These are phyloP conservation scores for Rhinichthys osculus DNA, from an alignment of 2,797 vertebrate genomes.

Conservation along the genomic window DNA sequence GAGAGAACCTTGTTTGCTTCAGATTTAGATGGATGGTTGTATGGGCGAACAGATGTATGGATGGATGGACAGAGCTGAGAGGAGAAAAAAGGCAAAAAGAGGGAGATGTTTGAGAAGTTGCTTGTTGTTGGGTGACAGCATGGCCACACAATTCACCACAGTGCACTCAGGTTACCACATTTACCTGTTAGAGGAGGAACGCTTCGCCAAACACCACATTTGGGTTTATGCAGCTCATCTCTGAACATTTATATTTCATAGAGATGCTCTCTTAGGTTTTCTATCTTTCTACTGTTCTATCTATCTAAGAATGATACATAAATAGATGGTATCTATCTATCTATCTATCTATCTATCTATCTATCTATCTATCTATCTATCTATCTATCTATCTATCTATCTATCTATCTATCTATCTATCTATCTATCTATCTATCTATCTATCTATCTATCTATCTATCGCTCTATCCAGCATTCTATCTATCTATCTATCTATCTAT, in stretches of 20 bases:
- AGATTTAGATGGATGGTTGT: slow-evolving; percentile 52
- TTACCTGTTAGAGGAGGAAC: neutral
- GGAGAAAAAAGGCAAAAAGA: slow-evolving; percentile 24
- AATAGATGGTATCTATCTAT: neutral
- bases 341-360: slow-evolving; percentile 28
- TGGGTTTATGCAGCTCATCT: neutral
- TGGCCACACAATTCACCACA: neutral
- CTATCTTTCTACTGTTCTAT: neutral
- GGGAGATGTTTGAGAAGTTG: neutral
- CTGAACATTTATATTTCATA: neutral
- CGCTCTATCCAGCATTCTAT: neutral
- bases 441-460: slow-evolving; percentile 47
- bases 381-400: neutral
- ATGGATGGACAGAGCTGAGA: slow-evolving; percentile 40
- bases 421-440: neutral
- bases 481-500: slow-evolving; percentile 54
- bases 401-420: neutral
- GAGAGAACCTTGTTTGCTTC: slow-evolving; percentile 38
- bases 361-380: neutral
- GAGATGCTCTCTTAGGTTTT: too few species aligned
- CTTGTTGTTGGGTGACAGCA: neutral
- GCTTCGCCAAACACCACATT: neutral
- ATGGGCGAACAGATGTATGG: slow-evolving; percentile 2
- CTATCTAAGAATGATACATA: neutral
- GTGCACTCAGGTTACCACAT: neutral